Percentiles rank a stretch among this genome's conserved stretches.
Conservation (phyloP, 2,797 vertebrate species). For the Vultur gryphus region DNA sequence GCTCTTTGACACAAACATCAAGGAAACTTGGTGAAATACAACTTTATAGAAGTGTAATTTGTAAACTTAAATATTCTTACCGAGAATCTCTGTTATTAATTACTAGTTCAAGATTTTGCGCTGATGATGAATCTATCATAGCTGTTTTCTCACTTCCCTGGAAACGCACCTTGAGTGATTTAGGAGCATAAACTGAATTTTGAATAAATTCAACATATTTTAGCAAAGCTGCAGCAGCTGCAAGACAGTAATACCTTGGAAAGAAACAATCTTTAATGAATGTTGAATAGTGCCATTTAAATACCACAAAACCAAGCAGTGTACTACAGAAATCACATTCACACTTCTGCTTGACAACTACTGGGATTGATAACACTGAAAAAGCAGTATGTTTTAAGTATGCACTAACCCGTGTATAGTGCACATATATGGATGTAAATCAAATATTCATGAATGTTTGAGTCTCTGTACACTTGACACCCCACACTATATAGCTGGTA, state of each 20-base stretch:
- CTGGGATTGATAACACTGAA: not conserved
- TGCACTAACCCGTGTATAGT: not conserved
- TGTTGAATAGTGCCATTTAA: not conserved
- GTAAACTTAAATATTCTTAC: conserved; percentile 69
- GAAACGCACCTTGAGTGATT: conserved; percentile 92
- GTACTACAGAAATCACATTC: not conserved
- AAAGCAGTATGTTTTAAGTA: not conserved
- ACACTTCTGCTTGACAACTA: not conserved
- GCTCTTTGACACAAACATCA: not conserved
- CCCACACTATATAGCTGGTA: not conserved
- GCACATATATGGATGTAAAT: not conserved
- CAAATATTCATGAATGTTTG: not conserved
- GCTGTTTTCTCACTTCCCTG: conserved; percentile 95
- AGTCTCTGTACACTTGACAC: not conserved
- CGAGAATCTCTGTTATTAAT: conserved; percentile 91
- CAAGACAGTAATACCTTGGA: conserved; percentile 93
- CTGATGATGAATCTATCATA: conserved; percentile 94
- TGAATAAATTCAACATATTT: conserved; percentile 97
- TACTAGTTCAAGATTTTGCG: conserved; percentile 90
- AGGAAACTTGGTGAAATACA: not conserved
- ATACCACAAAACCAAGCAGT: not conserved
- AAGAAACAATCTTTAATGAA: conserved; percentile 3
- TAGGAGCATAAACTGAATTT: conserved; percentile 90
- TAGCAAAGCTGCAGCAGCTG: conserved; percentile 90
- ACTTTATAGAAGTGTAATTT: not conserved